Conservation (phyloP, 2,113 vertebrate genomes). For the Coptodon rendalli region DNA sequence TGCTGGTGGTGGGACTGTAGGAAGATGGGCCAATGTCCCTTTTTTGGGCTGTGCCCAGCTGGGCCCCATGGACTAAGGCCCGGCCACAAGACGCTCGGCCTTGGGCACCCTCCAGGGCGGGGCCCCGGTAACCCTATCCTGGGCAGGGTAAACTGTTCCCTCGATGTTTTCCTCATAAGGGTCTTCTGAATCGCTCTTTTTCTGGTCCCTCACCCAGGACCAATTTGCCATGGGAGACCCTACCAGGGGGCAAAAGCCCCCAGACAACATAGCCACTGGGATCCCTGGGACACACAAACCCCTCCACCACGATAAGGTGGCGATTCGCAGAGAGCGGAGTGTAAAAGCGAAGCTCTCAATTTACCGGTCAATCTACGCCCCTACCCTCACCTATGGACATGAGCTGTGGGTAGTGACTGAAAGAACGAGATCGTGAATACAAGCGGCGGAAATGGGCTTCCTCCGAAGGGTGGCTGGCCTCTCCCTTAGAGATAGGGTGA, state of each 20-base stretch:
- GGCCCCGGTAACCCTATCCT: neutral
- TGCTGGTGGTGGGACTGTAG: neutral
- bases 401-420: neutral
- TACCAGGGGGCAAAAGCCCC: neutral
- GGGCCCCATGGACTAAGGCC: neutral
- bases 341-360: neutral
- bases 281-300: neutral
- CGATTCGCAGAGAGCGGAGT: neutral
- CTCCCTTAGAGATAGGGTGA: too few relatives aligned
- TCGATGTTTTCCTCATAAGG: neutral
- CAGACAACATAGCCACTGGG: neutral
- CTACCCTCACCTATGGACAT: accelerated
- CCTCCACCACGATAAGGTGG: accelerated
- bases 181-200: neutral
- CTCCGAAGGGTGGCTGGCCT: too few relatives aligned
- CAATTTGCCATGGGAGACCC: neutral
- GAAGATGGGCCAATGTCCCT: neutral
- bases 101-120: neutral
- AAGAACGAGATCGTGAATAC: accelerated
- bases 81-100: neutral
- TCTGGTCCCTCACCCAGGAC: neutral
- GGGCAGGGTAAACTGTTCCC: neutral
- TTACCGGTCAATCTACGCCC: accelerated
- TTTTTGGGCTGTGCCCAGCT: neutral
- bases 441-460: too few relatives aligned